Evolutionary conservation across 2,113 vertebrate genomes (phyloP).

Genomic region (Romanogobio albipinnatus): DNA sequence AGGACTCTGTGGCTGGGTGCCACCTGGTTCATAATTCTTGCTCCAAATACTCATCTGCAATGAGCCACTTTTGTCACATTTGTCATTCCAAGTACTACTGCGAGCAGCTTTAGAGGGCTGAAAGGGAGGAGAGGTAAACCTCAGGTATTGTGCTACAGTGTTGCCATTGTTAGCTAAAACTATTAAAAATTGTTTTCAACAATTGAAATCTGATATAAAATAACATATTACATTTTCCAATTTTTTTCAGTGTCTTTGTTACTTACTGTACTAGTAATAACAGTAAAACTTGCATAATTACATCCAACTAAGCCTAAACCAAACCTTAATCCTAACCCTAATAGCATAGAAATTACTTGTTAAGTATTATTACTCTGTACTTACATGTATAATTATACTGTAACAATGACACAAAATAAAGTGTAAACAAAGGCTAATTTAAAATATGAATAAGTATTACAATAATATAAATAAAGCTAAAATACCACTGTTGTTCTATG

Average conservation of each 20-base stretch:
- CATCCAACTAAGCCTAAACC: too few species aligned
- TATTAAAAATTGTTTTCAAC: not conserved
- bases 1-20: not conserved
- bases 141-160: not conserved
- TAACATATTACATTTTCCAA: too few species aligned
- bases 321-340: too few species aligned
- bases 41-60: constrained; percentile 80
- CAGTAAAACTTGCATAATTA: too few species aligned
- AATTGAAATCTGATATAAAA: not conserved
- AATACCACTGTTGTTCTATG: not conserved
- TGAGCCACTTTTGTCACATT: constrained; percentile 7
- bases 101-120: constrained; percentile 72
- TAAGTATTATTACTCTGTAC: too few species aligned
- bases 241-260: too few species aligned
- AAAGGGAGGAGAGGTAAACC: not conserved
- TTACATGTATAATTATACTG: too few species aligned
- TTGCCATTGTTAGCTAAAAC: not conserved
- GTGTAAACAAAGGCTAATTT: not conserved
- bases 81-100: constrained; percentile 80
- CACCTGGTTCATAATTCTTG: constrained; percentile 67
- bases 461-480: not conserved
- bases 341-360: too few species aligned
- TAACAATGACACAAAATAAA: not conserved
- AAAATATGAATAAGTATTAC: not conserved
- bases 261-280: too few species aligned